A percentile compares a stretch with the other conserved stretches of the same genome.
phyloP scores from a whole-genome alignment of 2,888 invertebrate species.

The Papilio protenor region DNA sequence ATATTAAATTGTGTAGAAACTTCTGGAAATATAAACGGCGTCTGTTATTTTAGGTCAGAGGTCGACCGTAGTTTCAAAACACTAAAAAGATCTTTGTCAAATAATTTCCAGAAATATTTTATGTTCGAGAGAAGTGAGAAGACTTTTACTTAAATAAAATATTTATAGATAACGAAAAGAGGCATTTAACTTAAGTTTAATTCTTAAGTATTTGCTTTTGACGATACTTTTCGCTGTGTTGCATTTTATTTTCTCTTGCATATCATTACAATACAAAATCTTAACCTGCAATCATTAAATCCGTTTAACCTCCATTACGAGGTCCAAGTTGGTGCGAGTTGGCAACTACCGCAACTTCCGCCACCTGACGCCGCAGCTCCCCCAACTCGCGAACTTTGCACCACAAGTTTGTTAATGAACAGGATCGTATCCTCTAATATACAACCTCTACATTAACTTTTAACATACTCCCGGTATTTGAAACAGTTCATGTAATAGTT shows the following conservation, averaged over 20 bases:
- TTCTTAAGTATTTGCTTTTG: too few species aligned
- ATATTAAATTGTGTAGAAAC: background rate
- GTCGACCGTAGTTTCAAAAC: background rate
- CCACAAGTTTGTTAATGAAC: slow-evolving; percentile 15
- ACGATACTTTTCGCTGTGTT: too few species aligned
- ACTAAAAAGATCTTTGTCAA: slow-evolving; percentile 1
- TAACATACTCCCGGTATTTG: background rate
- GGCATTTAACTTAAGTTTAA: background rate
- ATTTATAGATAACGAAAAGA: background rate
- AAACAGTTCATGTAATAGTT: background rate
- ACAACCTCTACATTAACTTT: background rate
- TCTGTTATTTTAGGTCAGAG: slow-evolving; percentile 8
- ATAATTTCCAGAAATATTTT: background rate
- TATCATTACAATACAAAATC: background rate
- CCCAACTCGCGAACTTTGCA: background rate
- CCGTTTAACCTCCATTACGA: slow-evolving; percentile 4
- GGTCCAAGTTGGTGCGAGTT: slow-evolving; percentile 3
- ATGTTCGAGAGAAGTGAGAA: background rate
- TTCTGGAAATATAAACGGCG: background rate
- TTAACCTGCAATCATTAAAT: slow-evolving; percentile 1
- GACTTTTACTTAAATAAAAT: background rate
- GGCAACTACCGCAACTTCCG: slow-evolving; percentile 17
- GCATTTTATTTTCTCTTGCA: background rate
- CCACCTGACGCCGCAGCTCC: slow-evolving; percentile 10
- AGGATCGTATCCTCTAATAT: slow-evolving; percentile 14